phyloP scores from a whole-genome alignment of 2,113 vertebrate genomes.

The Forbesichthys papilliferus region DNA sequence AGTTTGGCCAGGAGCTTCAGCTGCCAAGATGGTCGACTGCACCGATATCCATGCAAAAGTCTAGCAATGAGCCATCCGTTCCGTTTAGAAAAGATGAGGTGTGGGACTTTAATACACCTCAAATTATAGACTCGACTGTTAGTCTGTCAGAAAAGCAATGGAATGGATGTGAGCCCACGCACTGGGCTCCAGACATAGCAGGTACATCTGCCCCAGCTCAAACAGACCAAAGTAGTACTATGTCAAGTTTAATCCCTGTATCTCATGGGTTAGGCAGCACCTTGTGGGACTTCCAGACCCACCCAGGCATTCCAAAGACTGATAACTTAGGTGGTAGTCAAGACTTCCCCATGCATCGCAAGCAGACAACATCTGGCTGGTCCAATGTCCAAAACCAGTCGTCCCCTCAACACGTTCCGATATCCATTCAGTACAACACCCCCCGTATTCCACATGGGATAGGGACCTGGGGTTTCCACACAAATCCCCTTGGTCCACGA shows the following conservation, averaged over 20 bases:
- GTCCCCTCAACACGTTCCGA: conserved; percentile 61
- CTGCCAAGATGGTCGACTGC: conserved; percentile 42
- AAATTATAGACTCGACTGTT: conserved; percentile 48
- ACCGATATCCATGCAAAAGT: conserved; percentile 37
- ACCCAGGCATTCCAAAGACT: conserved; percentile 61
- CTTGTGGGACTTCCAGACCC: conserved; percentile 63
- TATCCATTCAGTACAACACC: conserved; percentile 65
- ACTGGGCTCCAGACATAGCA: conserved; percentile 49
- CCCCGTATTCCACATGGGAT: conserved; percentile 62
- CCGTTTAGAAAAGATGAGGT: conserved; percentile 53
- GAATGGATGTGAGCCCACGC: conserved; percentile 58
- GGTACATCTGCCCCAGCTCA: conserved; percentile 53
- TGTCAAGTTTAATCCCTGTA: conserved; percentile 49
- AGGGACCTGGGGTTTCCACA: conserved; percentile 74
- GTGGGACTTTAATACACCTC: conserved; percentile 56
- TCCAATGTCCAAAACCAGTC: conserved; percentile 45
- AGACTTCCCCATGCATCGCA: conserved; percentile 65
- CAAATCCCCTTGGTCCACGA: conserved; percentile 59
- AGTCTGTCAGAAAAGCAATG: conserved; percentile 57
- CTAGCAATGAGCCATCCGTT: conserved; percentile 30
- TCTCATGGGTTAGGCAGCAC: conserved; percentile 54
- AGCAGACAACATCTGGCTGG: conserved; percentile 63
- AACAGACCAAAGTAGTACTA: conserved; percentile 59
- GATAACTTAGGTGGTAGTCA: conserved; percentile 58
- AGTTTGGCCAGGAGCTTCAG: conserved; percentile 54